Percentiles rank a stretch among this genome's conserved stretches.
phyloP scores from a whole-genome alignment of 2,888 invertebrate genomes.

The Ennomos fuscantarius region DNA sequence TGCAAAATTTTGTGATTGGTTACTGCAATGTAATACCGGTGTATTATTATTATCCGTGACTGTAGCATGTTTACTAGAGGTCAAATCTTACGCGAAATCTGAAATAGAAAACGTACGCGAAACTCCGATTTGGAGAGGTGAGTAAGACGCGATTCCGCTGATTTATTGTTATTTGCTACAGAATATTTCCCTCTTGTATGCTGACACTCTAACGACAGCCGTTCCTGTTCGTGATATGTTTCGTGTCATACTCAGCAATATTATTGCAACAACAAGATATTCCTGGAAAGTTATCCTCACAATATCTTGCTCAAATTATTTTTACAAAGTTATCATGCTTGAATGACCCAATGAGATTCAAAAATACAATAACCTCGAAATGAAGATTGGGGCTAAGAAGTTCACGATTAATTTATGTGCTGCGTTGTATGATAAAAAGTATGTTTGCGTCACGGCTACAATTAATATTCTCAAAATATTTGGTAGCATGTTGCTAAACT shows the following conservation, averaged over 20 bases:
- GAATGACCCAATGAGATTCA: too few relatives aligned
- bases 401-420: too few relatives aligned
- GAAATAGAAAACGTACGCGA: slow-evolving; percentile 25
- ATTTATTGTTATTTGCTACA: slow-evolving; percentile 14
- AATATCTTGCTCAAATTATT: too few relatives aligned
- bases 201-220: slow-evolving; percentile 13
- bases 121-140: slow-evolving; percentile 12
- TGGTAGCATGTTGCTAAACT: too few relatives aligned
- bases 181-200: slow-evolving; percentile 1
- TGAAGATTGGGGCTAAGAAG: too few relatives aligned
- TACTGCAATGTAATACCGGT: neutral
- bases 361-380: too few relatives aligned
- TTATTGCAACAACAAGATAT: neutral
- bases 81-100: slow-evolving; percentile 19
- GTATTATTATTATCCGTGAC: too few relatives aligned
- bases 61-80: slow-evolving; percentile 9
- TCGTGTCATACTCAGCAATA: slow-evolving; percentile 3
- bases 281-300: too few relatives aligned
- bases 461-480: too few relatives aligned
- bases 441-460: too few relatives aligned
- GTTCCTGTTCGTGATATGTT: slow-evolving; percentile 21
- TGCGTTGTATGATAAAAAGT: too few relatives aligned
- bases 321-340: too few relatives aligned
- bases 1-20: neutral
- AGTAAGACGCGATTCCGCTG: slow-evolving; percentile 10